phyloP scores from a whole-genome alignment of 2,113 vertebrate species.

The Coturnix japonica region DNA sequence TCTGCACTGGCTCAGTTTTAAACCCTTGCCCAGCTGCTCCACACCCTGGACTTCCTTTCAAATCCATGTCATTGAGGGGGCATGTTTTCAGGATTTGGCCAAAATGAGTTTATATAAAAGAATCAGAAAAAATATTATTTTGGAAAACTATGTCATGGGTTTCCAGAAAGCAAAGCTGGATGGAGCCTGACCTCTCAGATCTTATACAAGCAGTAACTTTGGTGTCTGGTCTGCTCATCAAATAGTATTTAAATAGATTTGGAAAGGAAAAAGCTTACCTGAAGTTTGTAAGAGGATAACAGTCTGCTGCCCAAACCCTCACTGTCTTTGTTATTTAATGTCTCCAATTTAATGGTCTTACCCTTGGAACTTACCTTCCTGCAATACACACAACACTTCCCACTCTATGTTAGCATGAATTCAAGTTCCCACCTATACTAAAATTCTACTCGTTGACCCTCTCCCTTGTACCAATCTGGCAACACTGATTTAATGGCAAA shows the following conservation, averaged over 20 bases:
- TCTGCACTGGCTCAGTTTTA: slow-evolving; percentile 1
- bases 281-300: slow-evolving; percentile 65
- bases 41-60: neutral
- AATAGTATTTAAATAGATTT: neutral
- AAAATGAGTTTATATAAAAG: neutral
- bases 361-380: slow-evolving; percentile 81
- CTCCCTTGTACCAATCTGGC: slow-evolving; percentile 87
- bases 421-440: slow-evolving; percentile 83
- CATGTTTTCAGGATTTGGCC: neutral
- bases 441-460: slow-evolving; percentile 80
- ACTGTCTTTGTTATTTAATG: slow-evolving; percentile 74
- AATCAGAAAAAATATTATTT: neutral
- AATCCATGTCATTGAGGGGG: neutral
- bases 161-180: neutral
- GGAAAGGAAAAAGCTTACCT: slow-evolving; percentile 34
- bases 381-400: slow-evolving; percentile 66
- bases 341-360: slow-evolving; percentile 74
- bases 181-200: neutral
- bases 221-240: neutral
- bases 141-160: neutral
- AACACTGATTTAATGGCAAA: slow-evolving; percentile 61
- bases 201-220: neutral
- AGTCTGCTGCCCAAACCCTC: slow-evolving; percentile 79
- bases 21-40: neutral
- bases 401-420: slow-evolving; percentile 81